Percentiles rank a stretch among this genome's conserved stretches.
Evolutionary conservation across 1,140 invertebrate genomes (phyloP).

Genomic region (Periplaneta americana): DNA sequence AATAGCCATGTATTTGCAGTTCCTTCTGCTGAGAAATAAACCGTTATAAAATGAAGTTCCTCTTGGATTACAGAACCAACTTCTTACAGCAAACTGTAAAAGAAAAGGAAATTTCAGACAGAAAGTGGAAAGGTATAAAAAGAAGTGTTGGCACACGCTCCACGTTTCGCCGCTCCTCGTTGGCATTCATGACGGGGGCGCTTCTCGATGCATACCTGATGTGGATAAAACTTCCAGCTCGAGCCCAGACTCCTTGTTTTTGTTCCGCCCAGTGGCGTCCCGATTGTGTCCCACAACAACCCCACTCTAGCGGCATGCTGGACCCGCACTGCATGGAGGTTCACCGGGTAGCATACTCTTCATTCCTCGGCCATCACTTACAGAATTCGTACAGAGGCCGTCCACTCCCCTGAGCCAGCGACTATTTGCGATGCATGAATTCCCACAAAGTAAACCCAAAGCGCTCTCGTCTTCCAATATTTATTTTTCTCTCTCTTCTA

Average conservation of each 20-base stretch:
- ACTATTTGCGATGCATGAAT: no score
- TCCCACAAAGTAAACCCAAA: no score
- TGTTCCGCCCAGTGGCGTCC: neutral
- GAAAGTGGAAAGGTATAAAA: neutral
- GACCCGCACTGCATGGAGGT: no score
- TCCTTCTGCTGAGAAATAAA: no score
- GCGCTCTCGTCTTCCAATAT: no score
- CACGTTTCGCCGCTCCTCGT: neutral
- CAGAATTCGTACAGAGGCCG: no score
- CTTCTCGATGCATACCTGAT: neutral
- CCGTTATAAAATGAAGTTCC: neutral
- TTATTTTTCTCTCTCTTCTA: no score
- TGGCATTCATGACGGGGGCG: neutral
- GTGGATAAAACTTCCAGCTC: neutral
- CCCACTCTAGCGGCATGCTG: no score
- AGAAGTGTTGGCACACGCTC: neutral
- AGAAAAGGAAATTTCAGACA: neutral
- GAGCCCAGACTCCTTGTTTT: neutral
- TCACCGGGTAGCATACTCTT: no score
- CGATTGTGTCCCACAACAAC: neutral
- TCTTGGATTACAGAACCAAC: neutral
- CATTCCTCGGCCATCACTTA: no score
- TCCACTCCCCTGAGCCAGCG: no score
- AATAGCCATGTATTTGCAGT: no score
- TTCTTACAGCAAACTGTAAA: neutral